A percentile compares a stretch with the other conserved stretches of the same genome.
phyloP scores from a whole-genome alignment of 2,797 vertebrate species.

The Capromys pilorides region DNA sequence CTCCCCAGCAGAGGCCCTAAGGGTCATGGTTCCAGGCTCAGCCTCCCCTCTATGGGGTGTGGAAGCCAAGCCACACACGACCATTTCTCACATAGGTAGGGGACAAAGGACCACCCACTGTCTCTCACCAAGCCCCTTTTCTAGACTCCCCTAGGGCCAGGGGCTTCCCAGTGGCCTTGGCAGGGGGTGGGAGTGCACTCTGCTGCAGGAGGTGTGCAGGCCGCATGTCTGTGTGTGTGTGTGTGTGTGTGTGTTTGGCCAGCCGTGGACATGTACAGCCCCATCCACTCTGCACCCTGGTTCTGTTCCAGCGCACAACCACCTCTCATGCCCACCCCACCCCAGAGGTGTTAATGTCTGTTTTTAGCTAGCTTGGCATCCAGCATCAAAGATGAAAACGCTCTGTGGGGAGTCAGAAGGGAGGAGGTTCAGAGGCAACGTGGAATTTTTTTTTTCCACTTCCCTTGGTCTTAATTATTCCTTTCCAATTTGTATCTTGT shows the following conservation, averaged over 20 bases:
- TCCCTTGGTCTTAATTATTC: slow-evolving; percentile 55
- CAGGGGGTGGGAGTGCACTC: neutral
- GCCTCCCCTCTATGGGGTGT: neutral
- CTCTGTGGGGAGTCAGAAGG: neutral
- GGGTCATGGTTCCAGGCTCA: neutral
- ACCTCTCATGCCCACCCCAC: neutral
- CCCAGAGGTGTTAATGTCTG: slow-evolving; percentile 83
- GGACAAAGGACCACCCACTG: accelerated
- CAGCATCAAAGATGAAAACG: slow-evolving; percentile 97
- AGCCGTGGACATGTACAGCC: slow-evolving; percentile 26
- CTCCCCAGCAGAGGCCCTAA: neutral
- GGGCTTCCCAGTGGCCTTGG: neutral
- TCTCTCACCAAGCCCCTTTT: neutral
- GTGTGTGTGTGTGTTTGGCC: neutral
- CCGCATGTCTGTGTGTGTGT: slow-evolving; percentile 37
- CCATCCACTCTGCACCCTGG: slow-evolving; percentile 34
- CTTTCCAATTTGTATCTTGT: slow-evolving; percentile 23
- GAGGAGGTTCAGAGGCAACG: slow-evolving; percentile 46
- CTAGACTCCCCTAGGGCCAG: neutral
- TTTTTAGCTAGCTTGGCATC: slow-evolving; percentile 91
- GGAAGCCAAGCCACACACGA: neutral
- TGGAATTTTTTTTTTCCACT: slow-evolving; percentile 48
- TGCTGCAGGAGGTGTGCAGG: neutral
- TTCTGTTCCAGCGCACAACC: neutral
- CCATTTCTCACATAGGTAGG: neutral